Percentiles rank a stretch among this genome's conserved stretches.
These are phyloP conservation scores for Gonocerus acuteangulatus DNA, from an alignment of 2,888 invertebrate species.

Conservation along the genomic window DNA sequence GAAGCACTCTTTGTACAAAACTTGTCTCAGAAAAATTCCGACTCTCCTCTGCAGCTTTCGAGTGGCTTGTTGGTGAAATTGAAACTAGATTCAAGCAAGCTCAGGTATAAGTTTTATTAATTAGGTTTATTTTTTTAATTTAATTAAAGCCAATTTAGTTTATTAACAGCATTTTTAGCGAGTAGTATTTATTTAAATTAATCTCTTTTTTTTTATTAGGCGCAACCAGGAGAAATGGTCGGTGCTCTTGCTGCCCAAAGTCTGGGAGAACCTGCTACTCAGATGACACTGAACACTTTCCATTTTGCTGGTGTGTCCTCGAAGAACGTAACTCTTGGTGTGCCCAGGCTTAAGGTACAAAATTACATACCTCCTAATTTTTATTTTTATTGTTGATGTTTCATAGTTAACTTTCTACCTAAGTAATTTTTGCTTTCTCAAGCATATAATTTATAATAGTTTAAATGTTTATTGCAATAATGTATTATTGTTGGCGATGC, in stretches of 20 bases:
- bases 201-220: constrained; percentile 37
- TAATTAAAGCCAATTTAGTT: neutral
- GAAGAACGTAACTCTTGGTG: constrained; percentile 99
- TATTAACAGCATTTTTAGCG: neutral
- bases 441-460: neutral
- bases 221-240: constrained; percentile 95
- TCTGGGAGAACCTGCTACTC: constrained; percentile 97
- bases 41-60: constrained; percentile 91
- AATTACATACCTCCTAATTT: too few relatives aligned
- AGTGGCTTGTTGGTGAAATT: constrained; percentile 97
- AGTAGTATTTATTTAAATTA: neutral
- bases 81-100: constrained; percentile 98
- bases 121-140: neutral
- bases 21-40: constrained; percentile 94
- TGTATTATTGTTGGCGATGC: neutral
- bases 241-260: constrained; percentile 99
- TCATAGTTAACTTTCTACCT: neutral
- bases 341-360: constrained; percentile 92
- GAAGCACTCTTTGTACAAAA: constrained; percentile 92
- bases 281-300: constrained; percentile 99
- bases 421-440: neutral
- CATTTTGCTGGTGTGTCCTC: constrained; percentile 99
- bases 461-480: neutral
- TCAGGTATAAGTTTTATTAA: constrained; percentile 51
- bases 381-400: neutral